phyloP scores from a whole-genome alignment of 2,113 vertebrate genomes.

The Psettodes erumei region DNA sequence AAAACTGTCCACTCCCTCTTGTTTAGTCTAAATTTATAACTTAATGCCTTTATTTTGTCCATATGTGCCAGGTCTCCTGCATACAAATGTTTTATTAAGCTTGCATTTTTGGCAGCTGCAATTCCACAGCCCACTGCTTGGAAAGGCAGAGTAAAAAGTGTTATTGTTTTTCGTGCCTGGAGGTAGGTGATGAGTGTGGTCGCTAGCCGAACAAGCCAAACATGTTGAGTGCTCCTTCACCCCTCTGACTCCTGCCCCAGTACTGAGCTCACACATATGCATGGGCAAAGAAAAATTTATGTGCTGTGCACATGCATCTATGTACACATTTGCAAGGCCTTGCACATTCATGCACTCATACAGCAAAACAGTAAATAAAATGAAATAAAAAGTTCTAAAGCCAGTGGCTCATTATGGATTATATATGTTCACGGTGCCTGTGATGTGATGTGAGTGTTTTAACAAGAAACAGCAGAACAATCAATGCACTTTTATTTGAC shows the following conservation, averaged over 20 bases:
- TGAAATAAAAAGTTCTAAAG: neutral
- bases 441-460: slow-evolving; percentile 15
- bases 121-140: slow-evolving; percentile 51
- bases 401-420: slow-evolving; percentile 4
- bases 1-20: no score
- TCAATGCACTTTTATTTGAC: neutral
- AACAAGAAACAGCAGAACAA: neutral
- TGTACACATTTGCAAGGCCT: neutral
- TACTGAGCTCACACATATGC: neutral
- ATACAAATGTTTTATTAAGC: slow-evolving; percentile 47
- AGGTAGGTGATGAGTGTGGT: slow-evolving; percentile 70
- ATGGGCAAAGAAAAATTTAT: neutral
- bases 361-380: neutral
- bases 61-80: slow-evolving; percentile 36
- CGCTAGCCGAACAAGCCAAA: slow-evolving; percentile 68
- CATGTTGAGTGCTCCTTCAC: slow-evolving; percentile 49
- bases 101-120: slow-evolving; percentile 53
- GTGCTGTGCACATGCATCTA: neutral
- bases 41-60: slow-evolving; percentile 24
- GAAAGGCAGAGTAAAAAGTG: slow-evolving; percentile 59
- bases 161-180: slow-evolving; percentile 70
- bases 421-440: neutral
- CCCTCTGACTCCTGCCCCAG: slow-evolving; percentile 35
- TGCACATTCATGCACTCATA: neutral
- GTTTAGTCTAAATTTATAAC: no score